Conservation (phyloP, 2,797 vertebrate genomes). For the Galaxias olidus region DNA sequence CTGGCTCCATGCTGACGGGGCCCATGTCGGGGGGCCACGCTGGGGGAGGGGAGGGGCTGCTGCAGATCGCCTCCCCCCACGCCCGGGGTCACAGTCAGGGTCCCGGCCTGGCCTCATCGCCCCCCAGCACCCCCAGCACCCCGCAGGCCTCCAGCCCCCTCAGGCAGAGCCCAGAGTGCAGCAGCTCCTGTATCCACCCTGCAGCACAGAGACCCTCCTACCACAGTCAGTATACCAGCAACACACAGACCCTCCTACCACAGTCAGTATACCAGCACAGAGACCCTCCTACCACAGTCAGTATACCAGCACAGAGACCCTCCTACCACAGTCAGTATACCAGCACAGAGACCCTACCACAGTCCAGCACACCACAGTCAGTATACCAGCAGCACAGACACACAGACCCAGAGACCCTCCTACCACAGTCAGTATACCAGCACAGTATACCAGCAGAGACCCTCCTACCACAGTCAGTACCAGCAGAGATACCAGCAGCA, state of each 20-base stretch:
- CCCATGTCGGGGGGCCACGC: conserved; percentile 48
- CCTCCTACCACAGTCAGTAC: too few relatives aligned
- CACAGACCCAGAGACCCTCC: too few relatives aligned
- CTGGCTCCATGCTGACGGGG: conserved; percentile 46
- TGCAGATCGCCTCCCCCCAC: conserved; percentile 62
- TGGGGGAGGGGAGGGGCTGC: conserved; percentile 54
- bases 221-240: conserved; percentile 62
- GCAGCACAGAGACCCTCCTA: conserved; percentile 57
- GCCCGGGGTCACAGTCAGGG: conserved; percentile 49
- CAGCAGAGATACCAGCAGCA: too few relatives aligned
- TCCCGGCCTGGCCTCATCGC: conserved; percentile 7
- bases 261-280: too few relatives aligned
- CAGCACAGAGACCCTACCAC: too few relatives aligned
- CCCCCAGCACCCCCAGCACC: conserved; percentile 45
- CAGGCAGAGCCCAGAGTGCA: conserved; percentile 62
- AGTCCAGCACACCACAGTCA: too few relatives aligned
- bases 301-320: too few relatives aligned
- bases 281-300: too few relatives aligned
- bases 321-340: too few relatives aligned
- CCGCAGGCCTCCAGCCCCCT: conserved; percentile 41
- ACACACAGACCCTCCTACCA: conserved; percentile 12
- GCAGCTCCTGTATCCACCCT: conserved; percentile 55
- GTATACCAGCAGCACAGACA: too few relatives aligned
- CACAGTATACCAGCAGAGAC: too few relatives aligned
- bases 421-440: too few relatives aligned